phyloP scores from a whole-genome alignment of 2,888 invertebrate species.

The Parnassius glacialis region DNA sequence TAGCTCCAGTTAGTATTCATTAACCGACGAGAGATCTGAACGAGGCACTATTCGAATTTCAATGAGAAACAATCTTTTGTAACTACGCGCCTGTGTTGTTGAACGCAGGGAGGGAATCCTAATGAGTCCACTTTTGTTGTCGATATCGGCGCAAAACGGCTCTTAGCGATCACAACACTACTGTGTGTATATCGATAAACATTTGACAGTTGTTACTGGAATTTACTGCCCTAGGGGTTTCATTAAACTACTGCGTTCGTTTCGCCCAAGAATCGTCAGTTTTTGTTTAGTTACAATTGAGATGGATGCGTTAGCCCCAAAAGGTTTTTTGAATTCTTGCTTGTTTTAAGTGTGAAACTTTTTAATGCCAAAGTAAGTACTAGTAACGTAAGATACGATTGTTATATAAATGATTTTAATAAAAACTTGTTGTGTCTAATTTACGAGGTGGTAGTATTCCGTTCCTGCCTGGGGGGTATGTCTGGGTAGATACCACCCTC shows the following conservation, averaged over 20 bases:
- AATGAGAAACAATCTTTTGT: slow-evolving; percentile 29
- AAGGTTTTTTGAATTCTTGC: slow-evolving; percentile 5
- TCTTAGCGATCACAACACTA: slow-evolving; percentile 2
- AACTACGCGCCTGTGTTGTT: slow-evolving; percentile 19
- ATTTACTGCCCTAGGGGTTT: slow-evolving; percentile 12
- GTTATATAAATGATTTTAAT: too few species aligned
- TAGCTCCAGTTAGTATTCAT: slow-evolving; percentile 10
- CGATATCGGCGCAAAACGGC: slow-evolving; percentile 12
- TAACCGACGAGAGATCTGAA: slow-evolving; percentile 8
- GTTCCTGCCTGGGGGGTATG: too few species aligned
- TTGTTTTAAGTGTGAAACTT: neutral
- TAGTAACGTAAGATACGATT: too few species aligned
- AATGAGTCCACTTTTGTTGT: slow-evolving; percentile 48
- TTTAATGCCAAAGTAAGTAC: too few species aligned
- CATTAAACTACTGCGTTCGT: neutral
- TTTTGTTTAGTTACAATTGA: slow-evolving; percentile 12
- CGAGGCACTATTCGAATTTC: slow-evolving; percentile 23
- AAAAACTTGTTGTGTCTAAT: too few species aligned
- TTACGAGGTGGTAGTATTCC: too few species aligned
- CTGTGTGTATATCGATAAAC: slow-evolving; percentile 15
- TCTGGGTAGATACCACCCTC: too few species aligned
- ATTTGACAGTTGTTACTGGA: slow-evolving; percentile 20
- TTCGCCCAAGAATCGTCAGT: slow-evolving; percentile 7
- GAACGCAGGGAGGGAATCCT: slow-evolving; percentile 35
- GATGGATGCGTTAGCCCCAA: slow-evolving; percentile 9